phyloP scores from a whole-genome alignment of 2,113 vertebrate genomes.

The Chunga burmeisteri region DNA sequence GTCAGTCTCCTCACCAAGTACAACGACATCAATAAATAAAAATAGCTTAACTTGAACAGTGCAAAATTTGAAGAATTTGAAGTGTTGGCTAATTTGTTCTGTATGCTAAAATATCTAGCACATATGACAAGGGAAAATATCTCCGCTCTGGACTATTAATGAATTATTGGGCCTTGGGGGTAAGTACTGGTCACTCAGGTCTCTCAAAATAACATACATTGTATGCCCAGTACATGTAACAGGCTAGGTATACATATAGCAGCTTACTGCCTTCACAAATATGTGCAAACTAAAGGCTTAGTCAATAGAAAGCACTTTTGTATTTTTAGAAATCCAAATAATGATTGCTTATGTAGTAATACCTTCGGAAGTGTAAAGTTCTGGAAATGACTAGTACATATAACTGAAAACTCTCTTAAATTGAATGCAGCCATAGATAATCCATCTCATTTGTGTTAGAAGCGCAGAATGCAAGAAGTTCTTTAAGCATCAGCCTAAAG shows the following conservation, averaged over 20 bases:
- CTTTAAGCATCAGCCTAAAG: not conserved
- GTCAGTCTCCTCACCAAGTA: not conserved
- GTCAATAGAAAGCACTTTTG: not conserved
- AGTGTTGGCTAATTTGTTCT: not conserved
- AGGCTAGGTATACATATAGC: not conserved
- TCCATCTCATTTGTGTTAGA: not conserved
- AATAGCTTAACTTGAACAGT: not conserved
- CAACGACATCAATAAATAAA: not conserved
- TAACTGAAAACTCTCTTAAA: not conserved
- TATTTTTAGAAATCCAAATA: not conserved
- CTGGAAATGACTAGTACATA: not conserved
- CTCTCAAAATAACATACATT: not conserved
- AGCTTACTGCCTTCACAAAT: not conserved
- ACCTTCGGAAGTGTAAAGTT: rapidly evolving
- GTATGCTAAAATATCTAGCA: not conserved
- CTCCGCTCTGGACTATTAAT: not conserved
- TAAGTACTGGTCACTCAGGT: not conserved
- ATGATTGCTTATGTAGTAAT: not conserved
- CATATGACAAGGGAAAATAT: not conserved
- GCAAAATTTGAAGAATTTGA: not conserved
- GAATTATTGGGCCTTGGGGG: not conserved
- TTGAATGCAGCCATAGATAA: not conserved
- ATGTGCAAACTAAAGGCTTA: not conserved
- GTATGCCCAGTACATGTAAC: not conserved
- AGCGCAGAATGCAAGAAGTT: not conserved